phyloP scores from a whole-genome alignment of 2,113 vertebrate genomes.

The Empidonax traillii region DNA sequence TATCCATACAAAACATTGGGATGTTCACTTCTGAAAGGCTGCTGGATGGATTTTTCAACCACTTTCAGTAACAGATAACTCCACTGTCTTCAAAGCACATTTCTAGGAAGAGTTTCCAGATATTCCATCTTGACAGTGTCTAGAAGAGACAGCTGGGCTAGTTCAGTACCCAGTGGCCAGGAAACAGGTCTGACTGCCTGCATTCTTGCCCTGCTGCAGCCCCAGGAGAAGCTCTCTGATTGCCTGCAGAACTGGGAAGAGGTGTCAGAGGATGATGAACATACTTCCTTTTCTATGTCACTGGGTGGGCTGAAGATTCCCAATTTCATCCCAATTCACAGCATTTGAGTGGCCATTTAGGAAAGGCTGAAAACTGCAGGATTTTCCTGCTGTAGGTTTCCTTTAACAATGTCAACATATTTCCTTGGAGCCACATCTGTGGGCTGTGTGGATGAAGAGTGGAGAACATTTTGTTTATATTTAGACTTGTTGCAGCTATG shows the following conservation, averaged over 20 bases:
- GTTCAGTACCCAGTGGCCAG: not conserved
- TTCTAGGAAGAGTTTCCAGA: not conserved
- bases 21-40: not conserved
- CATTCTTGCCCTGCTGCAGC: not conserved
- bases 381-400: not conserved
- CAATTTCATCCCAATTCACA: not conserved
- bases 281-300: not conserved
- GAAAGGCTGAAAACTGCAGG: not conserved
- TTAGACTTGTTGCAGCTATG: conserved; percentile 36
- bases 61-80: not conserved
- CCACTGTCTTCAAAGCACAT: not conserved
- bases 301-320: not conserved
- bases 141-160: not conserved
- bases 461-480: conserved; percentile 10
- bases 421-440: not conserved
- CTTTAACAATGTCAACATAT: not conserved
- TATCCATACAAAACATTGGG: not conserved
- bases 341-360: not conserved
- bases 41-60: not conserved
- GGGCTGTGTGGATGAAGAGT: not conserved
- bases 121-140: not conserved
- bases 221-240: not conserved
- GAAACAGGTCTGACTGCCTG: not conserved
- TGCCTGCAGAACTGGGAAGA: not conserved
- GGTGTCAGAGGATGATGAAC: not conserved